These are phyloP conservation scores for Mythimna vitellina DNA, from an alignment of 2,888 invertebrate genomes.

Conservation along the genomic window DNA sequence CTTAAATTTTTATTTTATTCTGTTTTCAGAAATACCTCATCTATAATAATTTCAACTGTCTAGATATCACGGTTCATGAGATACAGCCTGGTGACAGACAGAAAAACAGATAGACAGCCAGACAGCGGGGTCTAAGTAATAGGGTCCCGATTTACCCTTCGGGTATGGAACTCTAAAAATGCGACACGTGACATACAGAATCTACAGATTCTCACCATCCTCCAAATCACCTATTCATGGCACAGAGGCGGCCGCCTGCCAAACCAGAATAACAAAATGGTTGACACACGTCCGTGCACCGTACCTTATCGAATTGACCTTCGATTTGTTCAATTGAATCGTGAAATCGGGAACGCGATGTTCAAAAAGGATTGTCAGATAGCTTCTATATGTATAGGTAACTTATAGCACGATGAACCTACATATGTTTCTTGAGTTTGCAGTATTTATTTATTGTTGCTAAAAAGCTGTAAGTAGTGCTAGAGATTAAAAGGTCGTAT, in stretches of 20 bases:
- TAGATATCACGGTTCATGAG: no score
- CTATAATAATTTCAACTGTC: no score
- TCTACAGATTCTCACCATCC: slow-evolving; percentile 7
- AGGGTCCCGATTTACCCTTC: no score
- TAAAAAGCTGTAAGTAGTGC: no score
- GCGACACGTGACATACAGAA: slow-evolving; percentile 13
- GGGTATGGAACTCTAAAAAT: slow-evolving; percentile 4
- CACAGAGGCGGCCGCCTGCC: slow-evolving; percentile 16
- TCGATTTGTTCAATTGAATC: slow-evolving; percentile 51
- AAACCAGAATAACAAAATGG: slow-evolving; percentile 53
- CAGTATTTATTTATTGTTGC: not conserved
- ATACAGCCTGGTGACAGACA: no score
- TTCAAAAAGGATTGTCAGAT: slow-evolving; percentile 26
- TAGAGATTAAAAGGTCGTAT: no score
- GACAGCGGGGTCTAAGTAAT: no score
- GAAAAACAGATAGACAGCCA: no score
- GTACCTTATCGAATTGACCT: slow-evolving; percentile 47
- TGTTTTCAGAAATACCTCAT: no score
- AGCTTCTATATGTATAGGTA: not conserved
- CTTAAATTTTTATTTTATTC: no score
- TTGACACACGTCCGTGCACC: slow-evolving; percentile 27
- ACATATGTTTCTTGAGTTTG: not conserved
- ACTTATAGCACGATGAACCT: no score
- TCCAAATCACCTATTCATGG: slow-evolving; percentile 49
- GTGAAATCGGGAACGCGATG: slow-evolving; percentile 21